Evolutionary conservation across 2,797 vertebrate species (phyloP).

Genomic region (Antrozous pallidus): DNA sequence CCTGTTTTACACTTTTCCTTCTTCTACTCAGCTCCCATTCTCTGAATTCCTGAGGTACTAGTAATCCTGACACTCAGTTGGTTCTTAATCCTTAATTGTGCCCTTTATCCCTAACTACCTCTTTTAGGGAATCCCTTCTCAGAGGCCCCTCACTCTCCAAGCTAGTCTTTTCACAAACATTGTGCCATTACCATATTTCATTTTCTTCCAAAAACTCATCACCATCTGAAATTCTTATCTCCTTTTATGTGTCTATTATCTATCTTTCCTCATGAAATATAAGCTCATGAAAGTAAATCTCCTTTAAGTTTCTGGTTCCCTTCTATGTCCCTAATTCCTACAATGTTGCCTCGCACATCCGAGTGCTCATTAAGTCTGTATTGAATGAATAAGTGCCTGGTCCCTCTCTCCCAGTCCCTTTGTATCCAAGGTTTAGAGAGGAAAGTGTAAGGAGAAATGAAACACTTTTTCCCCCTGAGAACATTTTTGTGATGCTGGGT

Average conservation of each 20-base stretch:
- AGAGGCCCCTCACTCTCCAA: neutral
- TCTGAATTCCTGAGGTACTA: neutral
- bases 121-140: neutral
- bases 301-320: neutral
- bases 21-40: neutral
- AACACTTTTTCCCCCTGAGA: neutral
- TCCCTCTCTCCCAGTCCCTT: neutral
- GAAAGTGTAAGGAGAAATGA: neutral
- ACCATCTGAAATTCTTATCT: neutral
- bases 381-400: neutral
- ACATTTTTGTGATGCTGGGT: neutral
- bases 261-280: neutral
- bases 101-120: neutral
- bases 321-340: neutral
- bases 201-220: neutral
- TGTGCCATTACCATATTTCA: neutral
- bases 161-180: neutral
- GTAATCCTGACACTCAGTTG: neutral
- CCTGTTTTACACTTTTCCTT: neutral
- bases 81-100: neutral
- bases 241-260: neutral
- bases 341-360: rapidly evolving
- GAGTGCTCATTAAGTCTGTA: neutral
- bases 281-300: neutral
- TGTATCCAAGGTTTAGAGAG: neutral